Conservation (phyloP, 2,113 vertebrate genomes). For the Sapayoa aenigma region DNA sequence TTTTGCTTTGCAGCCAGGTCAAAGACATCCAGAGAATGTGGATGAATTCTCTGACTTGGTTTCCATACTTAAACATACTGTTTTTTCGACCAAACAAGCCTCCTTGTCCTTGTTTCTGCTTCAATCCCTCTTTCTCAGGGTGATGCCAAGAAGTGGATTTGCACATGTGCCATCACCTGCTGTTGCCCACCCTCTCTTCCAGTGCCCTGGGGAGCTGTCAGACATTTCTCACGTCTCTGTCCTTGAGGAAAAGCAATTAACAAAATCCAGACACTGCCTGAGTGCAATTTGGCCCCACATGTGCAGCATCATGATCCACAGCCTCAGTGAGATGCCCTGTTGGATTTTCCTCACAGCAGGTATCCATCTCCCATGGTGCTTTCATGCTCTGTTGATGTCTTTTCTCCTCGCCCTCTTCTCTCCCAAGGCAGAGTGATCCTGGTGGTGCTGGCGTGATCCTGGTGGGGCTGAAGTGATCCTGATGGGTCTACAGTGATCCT, state of each 20-base stretch:
- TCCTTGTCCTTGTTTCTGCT: background rate
- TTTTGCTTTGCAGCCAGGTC: background rate
- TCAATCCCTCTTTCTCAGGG: background rate
- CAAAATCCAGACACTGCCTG: background rate
- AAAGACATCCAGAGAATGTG: background rate
- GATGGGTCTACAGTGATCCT: background rate
- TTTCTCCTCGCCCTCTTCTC: background rate
- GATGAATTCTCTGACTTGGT: background rate
- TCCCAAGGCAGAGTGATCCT: background rate
- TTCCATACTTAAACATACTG: background rate
- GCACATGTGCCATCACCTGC: background rate
- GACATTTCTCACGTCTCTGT: background rate
- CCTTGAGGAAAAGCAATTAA: background rate
- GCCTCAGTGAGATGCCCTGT: accelerated
- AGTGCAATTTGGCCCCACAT: background rate
- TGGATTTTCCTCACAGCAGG: background rate
- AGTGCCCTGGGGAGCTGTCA: background rate
- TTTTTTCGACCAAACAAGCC: background rate
- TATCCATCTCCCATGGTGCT: background rate
- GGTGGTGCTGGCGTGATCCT: background rate
- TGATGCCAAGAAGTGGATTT: background rate
- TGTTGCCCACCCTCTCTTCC: background rate
- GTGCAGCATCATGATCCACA: background rate
- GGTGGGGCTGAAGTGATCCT: background rate
- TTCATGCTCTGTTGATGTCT: background rate